phyloP scores from a whole-genome alignment of 2,113 vertebrate genomes.

The Pontoporia blainvillei region DNA sequence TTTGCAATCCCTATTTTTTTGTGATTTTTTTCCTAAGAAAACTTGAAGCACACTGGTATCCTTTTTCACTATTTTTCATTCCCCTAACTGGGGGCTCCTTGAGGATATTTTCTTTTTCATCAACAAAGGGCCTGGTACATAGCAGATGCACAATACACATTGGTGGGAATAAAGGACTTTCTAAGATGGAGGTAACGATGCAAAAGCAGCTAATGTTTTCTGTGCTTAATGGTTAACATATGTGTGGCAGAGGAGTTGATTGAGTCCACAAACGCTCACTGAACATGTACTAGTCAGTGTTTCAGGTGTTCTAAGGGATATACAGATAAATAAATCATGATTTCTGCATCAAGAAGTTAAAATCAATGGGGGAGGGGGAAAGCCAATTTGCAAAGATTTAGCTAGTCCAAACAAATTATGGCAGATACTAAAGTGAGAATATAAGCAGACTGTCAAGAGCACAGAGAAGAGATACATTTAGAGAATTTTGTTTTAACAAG shows the following conservation, averaged over 20 bases:
- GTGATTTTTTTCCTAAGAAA: neutral
- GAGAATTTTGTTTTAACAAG: neutral
- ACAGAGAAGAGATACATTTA: neutral
- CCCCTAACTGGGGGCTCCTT: neutral
- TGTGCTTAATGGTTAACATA: neutral
- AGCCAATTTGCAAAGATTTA: neutral
- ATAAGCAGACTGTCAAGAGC: neutral
- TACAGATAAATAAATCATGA: neutral
- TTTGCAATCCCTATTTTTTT: neutral
- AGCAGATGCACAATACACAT: neutral
- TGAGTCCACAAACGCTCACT: neutral
- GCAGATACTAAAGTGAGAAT: neutral
- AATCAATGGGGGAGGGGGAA: no score
- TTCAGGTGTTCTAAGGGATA: neutral
- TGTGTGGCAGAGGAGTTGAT: neutral
- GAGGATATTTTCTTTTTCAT: neutral
- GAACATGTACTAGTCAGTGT: neutral
- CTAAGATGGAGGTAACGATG: neutral
- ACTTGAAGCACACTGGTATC: neutral
- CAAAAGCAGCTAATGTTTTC: neutral
- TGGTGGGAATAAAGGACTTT: neutral
- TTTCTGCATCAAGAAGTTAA: neutral
- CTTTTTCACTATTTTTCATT: neutral
- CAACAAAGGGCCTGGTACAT: neutral
- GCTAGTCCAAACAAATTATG: neutral